Base-by-base conservation (phyloP, 2,888 invertebrate genomes). In the Philhelius pedissequus region DNA sequence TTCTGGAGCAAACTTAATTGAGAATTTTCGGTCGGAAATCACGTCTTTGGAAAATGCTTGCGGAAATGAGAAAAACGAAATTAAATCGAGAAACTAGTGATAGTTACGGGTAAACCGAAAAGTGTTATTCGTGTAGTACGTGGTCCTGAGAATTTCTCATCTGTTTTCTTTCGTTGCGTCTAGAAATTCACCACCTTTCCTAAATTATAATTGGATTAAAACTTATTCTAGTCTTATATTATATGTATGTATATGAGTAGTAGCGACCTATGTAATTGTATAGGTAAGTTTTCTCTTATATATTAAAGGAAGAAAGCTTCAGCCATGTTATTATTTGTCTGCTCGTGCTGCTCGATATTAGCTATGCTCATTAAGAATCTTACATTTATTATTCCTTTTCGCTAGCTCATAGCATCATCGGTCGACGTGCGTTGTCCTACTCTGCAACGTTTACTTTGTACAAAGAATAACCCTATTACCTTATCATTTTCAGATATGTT, bases 51-150 rank as follows among this genome's bases (percentile, higher is more conserved):
- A 84, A 80, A 84, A 84, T 80, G 75, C 84, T 84, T 75, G 80
- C 84, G 84, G 80, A 84, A 84, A 84, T 84, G 84, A 84, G 84
- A 84, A 84, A 84, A 84, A 84, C 84, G 84, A 84, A 84, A 84
- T 84, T 84, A 84, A 84, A 84, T 84, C 80, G 84, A 84, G 84
- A 75, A 79, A 75, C 80, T 45, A n/a, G 45, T 13, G 20, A 45
- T 45, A 84, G 84, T 84, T 84, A 80, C 75, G 84, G 84, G 84
- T 80, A 84, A 84, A 84, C 84, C 84, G 75, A 84, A 84, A 84
- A 84, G 84, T 84, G 80, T 84, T 84, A 80, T 84, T 75, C 84
- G 70, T 66, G 71, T 80, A 76, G 71, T 80, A 84, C 84, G 84
- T 84, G 84, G 84, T 76, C 71, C 80, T 52, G 75, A 48, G 80